Percentiles rank a stretch among this genome's conserved stretches.
These are phyloP conservation scores for Pleuronectes platessa DNA, from an alignment of 2,113 vertebrate species.

Conservation along the genomic window DNA sequence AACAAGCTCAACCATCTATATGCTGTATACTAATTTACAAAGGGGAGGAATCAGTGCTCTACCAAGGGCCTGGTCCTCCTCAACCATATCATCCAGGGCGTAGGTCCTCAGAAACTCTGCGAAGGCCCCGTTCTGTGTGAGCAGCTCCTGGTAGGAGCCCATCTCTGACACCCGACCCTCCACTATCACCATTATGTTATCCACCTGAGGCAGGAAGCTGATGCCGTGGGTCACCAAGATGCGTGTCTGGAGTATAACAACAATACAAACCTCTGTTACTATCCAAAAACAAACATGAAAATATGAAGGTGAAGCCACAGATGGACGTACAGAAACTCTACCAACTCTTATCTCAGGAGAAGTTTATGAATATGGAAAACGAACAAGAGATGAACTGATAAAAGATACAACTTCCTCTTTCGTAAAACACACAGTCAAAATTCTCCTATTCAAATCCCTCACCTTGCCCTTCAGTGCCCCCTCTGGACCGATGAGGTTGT, in stretches of 20 bases:
- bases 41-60: slow-evolving; percentile 8
- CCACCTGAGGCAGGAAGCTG: slow-evolving; percentile 94
- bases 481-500: slow-evolving; percentile 93
- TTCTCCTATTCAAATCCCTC: slow-evolving; percentile 50
- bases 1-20: not conserved
- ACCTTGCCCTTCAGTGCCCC: slow-evolving; percentile 91
- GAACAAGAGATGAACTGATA: slow-evolving; percentile 8
- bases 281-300: not conserved
- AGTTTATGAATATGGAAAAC: not conserved
- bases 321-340: not conserved
- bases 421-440: not conserved
- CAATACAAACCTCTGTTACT: not conserved
- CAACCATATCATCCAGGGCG: slow-evolving; percentile 82
- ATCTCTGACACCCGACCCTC: slow-evolving; percentile 91
- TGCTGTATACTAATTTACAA: not conserved
- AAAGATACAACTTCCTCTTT: slow-evolving; percentile 11
- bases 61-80: slow-evolving; percentile 86
- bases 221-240: slow-evolving; percentile 94
- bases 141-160: slow-evolving; percentile 91
- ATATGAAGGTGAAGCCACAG: not conserved
- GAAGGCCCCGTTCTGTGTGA: slow-evolving; percentile 89
- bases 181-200: slow-evolving; percentile 91
- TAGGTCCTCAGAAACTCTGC: slow-evolving; percentile 96
- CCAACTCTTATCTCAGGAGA: not conserved
- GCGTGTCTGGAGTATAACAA: slow-evolving; percentile 84